Conservation (phyloP, 2,888 invertebrate genomes). For the Pyralis farinalis region DNA sequence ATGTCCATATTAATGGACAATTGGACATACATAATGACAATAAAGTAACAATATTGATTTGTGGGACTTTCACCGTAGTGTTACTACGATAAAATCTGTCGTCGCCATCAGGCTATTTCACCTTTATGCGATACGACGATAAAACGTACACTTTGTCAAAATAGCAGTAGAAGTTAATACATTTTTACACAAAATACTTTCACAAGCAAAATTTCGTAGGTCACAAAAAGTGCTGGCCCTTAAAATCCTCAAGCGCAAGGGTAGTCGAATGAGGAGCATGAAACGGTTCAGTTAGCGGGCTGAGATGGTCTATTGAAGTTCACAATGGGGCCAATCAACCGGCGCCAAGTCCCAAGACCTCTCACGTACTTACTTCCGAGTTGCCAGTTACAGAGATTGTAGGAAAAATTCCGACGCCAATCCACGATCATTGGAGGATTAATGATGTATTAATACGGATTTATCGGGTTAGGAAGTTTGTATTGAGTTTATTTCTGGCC, state of each 20-base stretch:
- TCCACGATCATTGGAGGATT: slow-evolving; percentile 42
- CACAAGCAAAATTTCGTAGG: not conserved
- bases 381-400: slow-evolving; percentile 37
- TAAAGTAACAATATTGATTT: no score
- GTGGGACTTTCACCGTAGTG: no score
- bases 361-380: slow-evolving; percentile 65
- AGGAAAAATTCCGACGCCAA: slow-evolving; percentile 35
- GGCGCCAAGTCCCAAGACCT: slow-evolving; percentile 56
- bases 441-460: slow-evolving; percentile 29
- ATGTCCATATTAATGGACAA: no score
- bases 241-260: slow-evolving; percentile 8
- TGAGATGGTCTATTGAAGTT: slow-evolving; percentile 60
- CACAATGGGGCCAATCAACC: slow-evolving; percentile 75
- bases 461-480: slow-evolving; percentile 1
- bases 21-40: no score
- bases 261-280: slow-evolving; percentile 24
- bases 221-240: not conserved
- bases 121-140: no score
- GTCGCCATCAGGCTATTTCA: no score
- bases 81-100: no score
- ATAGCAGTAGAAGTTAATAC: no score
- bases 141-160: no score
- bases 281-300: slow-evolving; percentile 53
- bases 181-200: no score
- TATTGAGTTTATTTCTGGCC: slow-evolving; percentile 15